Base-by-base conservation (phyloP, 2,113 vertebrate species). In the Ceyx melanurus region DNA sequence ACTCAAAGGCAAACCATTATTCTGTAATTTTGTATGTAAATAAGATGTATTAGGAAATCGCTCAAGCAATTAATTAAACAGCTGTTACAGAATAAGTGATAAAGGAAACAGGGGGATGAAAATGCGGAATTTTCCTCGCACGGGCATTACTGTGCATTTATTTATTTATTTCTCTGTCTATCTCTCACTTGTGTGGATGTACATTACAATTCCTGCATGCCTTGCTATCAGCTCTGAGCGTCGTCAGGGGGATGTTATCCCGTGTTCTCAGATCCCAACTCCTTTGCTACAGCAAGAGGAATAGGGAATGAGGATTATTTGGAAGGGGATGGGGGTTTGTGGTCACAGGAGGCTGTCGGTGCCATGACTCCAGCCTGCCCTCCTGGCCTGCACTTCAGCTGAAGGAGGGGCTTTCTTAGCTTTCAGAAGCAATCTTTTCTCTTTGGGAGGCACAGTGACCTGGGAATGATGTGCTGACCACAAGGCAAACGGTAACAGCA, bases 21-120 rank as follows among this genome's bases (percentile, higher is more conserved):
- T 97, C 96, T 94, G 95, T 97, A 97, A 97, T 97, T 96, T 96
- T 97, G 94, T 97, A 97, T 97, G 96, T 97, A 97, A 97, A 97
- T 97, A 97, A 97, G 96, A 97, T 97, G 93, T 97, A 97, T 97
- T 97, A 97, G 91, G 94, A 94, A 97, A 90, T 92, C 73, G 1
- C 88, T 97, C 93, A 96, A 97, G 96, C 96, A 97, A 97, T 97
- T 97, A 97, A 97, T 97, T 97, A 97, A 97, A 97, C 96, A 97
- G 97, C 97, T 97, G 96, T 97, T 97, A 96, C 92, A 96, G 96
- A 97, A 96, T 95, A 96, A 96, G 94, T 95, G 96, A 97, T 96
- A 97, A 97, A 96, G 93, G 94, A 96, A 96, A 94, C 53, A 50
- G 89, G 73, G 86, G 82, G 56, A 71, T 94, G 86, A 95, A 95